phyloP scores from a whole-genome alignment of 2,113 vertebrate species.

The Scophthalmus maximus region DNA sequence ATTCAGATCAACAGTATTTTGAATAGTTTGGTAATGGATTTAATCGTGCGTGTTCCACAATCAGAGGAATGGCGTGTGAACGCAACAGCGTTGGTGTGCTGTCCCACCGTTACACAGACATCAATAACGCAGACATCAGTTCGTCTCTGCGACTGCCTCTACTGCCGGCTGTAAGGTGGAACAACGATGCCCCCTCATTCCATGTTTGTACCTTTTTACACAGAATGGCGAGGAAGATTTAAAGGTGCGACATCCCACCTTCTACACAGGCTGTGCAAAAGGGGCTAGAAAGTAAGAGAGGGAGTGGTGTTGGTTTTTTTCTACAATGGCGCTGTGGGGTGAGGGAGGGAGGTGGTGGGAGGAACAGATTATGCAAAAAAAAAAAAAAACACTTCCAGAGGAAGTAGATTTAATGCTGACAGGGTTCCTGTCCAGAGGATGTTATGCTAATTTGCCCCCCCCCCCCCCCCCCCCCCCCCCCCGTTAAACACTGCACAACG shows the following conservation, averaged over 20 bases:
- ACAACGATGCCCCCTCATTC: too few species aligned
- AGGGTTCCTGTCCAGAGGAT: conserved; percentile 75
- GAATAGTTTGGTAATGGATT: not conserved
- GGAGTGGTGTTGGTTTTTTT: too few species aligned
- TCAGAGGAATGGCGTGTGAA: too few species aligned
- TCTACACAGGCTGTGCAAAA: not conserved
- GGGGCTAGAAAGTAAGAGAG: not conserved
- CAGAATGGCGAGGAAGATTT: too few species aligned
- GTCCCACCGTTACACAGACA: too few species aligned
- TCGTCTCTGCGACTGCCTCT: too few species aligned
- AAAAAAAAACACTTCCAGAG: conserved; percentile 78
- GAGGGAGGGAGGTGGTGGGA: conserved; percentile 31
- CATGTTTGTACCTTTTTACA: too few species aligned
- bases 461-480: conserved; percentile 14
- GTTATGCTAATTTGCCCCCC: conserved; percentile 79
- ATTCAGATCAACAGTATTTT: not conserved
- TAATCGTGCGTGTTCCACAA: too few species aligned
- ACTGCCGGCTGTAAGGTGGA: too few species aligned
- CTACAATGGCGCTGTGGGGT: too few species aligned
- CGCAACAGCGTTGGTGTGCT: too few species aligned
- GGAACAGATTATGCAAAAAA: conserved; percentile 75
- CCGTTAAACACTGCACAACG: conserved; percentile 71
- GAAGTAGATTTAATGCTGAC: conserved; percentile 76
- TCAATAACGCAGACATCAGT: too few species aligned
- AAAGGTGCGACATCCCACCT: not conserved